Evolutionary conservation across 2,113 vertebrate genomes (phyloP), one percentile per base, ranked within the genome.

Genomic region (Mesembrinibis cayennensis): DNA sequence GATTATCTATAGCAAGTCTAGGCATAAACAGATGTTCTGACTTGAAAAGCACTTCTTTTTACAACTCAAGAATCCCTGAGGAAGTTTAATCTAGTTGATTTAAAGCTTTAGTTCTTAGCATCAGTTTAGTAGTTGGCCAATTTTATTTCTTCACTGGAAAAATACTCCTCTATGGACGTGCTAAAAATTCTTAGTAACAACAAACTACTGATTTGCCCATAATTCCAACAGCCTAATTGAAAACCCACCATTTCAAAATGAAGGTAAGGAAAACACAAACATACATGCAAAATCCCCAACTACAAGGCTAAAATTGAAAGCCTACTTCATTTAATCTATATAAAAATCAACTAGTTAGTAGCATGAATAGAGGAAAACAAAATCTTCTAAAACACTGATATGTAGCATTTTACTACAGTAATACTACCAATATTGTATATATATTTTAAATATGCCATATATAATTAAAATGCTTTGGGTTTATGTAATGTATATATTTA

Each of bases 1-100:
- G 78, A 94, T 94, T 95, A 96, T 87, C 91, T 87, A 22, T 73
- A 93, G 50, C 45, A 58, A 92, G 49, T 30, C n/a, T 77, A 82
- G 65, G 84, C 82, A 92, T 65, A 94, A 96, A 93, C 82, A 96
- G 88, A 94, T 96, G 95, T 95, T 96, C 84, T 77, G 73, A 89
- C 76, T 77, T 62, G 59, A 77, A 95, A 92, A 86, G 65, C 79
- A 93, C 71, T 90, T 87, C 82, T 83, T 61, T 95, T 92, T 91
- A 93, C 73, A 93, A 83, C 82, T 82, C 76, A 53, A 81, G 74
- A 90, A 94, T 92, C 89, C 87, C 87, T 25, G 10, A 95, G 82
- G 89, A 95, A 91, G 49, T 87, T 95, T 82, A 85, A 84, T 93
- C 83, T 53, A 80, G 42, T 71, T 95, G 84, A 96, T 91, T 95